phyloP scores from a whole-genome alignment of 1,140 invertebrate species.

The Heliconius hewitsoni region DNA sequence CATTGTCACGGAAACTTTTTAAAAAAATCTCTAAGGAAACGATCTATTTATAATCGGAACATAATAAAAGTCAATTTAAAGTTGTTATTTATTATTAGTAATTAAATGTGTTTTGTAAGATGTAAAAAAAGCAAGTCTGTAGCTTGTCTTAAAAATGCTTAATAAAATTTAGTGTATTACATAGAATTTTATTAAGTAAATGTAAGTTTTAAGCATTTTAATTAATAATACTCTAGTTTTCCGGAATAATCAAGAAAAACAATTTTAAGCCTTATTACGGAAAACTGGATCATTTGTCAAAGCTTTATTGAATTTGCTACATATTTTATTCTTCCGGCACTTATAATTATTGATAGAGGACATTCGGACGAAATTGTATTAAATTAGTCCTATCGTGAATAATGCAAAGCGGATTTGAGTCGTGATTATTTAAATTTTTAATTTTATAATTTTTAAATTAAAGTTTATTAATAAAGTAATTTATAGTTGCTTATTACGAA shows the following conservation, averaged over 20 bases:
- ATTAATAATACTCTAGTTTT: neutral
- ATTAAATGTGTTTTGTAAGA: too few species aligned
- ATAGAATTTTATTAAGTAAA: too few species aligned
- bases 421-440: neutral
- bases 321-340: neutral
- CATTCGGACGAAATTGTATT: conserved; percentile 4
- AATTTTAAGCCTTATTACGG: neutral
- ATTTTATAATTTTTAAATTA: neutral
- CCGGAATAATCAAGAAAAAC: neutral
- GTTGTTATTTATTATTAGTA: too few species aligned
- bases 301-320: neutral
- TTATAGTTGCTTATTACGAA: neutral
- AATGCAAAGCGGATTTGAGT: neutral
- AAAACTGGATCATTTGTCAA: conserved; percentile 7
- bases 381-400: conserved; percentile 5
- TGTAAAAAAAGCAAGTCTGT: too few species aligned
- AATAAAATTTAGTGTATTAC: neutral
- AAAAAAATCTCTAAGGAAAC: too few species aligned
- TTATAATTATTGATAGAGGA: conserved; percentile 13
- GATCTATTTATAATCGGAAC: too few species aligned
- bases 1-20: too few species aligned
- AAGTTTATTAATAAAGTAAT: neutral
- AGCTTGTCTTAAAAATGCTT: too few species aligned
- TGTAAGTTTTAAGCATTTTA: neutral
- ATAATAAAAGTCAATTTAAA: too few species aligned